Evolutionary conservation across 2,797 vertebrate species (phyloP).

Genomic region (Leuciscus waleckii): DNA sequence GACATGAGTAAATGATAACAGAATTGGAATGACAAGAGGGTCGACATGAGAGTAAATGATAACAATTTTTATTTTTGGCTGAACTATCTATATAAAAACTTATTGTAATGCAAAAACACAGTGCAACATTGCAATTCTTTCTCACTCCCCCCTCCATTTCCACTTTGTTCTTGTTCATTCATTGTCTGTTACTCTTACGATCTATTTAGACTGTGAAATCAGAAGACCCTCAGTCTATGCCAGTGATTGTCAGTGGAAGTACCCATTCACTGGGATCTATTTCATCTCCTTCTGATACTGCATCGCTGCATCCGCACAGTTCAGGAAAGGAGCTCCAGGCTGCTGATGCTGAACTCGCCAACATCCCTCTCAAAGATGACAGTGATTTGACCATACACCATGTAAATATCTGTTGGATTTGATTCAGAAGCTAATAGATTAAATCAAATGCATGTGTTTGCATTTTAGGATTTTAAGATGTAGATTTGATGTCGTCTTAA

Average conservation of each 20-base stretch:
- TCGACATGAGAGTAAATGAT: too few relatives aligned
- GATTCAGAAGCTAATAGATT: neutral
- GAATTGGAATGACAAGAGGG: neutral
- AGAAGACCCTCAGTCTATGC: slow-evolving; percentile 68
- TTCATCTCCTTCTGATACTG: slow-evolving; percentile 66
- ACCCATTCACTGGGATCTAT: slow-evolving; percentile 60
- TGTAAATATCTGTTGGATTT: slow-evolving; percentile 64
- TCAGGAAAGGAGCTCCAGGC: slow-evolving; percentile 69
- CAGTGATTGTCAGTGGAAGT: slow-evolving; percentile 71
- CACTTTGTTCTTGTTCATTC: neutral
- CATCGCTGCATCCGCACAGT: slow-evolving; percentile 72
- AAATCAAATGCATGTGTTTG: neutral
- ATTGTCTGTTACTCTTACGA: neutral
- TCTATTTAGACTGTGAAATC: slow-evolving; percentile 60
- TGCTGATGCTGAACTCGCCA: slow-evolving; percentile 63
- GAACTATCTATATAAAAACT: neutral
- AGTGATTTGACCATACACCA: slow-evolving; percentile 67
- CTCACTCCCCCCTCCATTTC: neutral
- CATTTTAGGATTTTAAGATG: neutral
- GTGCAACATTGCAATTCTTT: neutral
- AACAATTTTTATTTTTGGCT: too few relatives aligned
- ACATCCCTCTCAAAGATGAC: slow-evolving; percentile 63
- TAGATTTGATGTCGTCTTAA: neutral
- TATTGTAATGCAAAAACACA: neutral
- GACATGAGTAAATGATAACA: neutral